phyloP scores from a whole-genome alignment of 2,797 vertebrate genomes.

The Chiroxiphia lanceolata region DNA sequence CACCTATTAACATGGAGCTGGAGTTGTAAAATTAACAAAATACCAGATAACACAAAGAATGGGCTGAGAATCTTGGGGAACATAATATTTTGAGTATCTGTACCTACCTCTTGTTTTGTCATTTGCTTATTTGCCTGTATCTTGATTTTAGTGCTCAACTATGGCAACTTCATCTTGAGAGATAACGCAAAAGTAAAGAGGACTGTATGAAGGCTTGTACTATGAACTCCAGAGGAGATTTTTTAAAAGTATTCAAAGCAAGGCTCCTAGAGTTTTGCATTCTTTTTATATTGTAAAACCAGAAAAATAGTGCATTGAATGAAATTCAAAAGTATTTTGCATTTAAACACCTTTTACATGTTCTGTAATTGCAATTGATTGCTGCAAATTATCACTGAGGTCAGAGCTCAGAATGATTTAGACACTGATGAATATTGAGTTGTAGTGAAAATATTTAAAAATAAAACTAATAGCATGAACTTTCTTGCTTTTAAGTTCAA shows the following conservation, averaged over 20 bases:
- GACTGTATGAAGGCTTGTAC: not conserved
- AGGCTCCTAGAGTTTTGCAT: not conserved
- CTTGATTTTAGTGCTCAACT: not conserved
- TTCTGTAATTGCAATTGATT: not conserved
- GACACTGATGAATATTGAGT: not conserved
- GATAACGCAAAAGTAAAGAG: accelerated
- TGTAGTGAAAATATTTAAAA: not conserved
- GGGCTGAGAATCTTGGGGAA: not conserved
- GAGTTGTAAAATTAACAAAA: not conserved
- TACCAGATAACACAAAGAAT: not conserved
- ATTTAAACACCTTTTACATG: not conserved
- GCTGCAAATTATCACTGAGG: not conserved
- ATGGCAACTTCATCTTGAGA: not conserved
- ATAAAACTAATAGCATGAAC: not conserved
- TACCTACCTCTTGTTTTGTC: not conserved
- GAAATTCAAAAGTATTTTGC: not conserved
- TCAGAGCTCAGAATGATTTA: not conserved
- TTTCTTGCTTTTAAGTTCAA: not conserved
- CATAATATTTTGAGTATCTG: not conserved
- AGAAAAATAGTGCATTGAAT: not conserved
- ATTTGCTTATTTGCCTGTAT: not conserved
- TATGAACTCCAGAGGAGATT: not conserved
- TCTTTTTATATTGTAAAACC: not conserved
- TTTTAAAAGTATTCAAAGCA: not conserved
- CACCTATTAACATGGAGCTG: not conserved